Percentiles rank a stretch among this genome's conserved stretches.
Evolutionary conservation across 2,797 vertebrate species (phyloP).

Genomic region (Molothrus aeneus): DNA sequence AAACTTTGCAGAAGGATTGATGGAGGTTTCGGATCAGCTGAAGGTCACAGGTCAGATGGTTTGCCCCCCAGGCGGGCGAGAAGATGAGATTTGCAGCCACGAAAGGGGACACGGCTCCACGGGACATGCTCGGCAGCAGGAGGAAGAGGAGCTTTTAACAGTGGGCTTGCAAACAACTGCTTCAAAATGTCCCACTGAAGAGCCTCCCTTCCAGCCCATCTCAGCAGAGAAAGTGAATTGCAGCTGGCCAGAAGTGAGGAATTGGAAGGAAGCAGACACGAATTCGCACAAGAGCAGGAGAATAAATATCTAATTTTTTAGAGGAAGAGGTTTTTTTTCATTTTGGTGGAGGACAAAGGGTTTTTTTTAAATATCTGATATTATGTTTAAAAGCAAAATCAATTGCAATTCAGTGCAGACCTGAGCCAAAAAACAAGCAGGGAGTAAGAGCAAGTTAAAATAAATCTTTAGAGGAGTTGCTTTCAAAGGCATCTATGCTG

Average conservation of each 20-base stretch:
- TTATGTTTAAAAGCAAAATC: neutral
- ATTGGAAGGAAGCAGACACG: neutral
- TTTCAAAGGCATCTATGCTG: neutral
- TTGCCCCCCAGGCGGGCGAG: conserved; percentile 79
- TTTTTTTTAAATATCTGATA: neutral
- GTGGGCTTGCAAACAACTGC: neutral
- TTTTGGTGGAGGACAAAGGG: neutral
- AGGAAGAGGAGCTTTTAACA: neutral
- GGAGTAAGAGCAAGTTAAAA: conserved; percentile 1
- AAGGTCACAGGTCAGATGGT: conserved; percentile 82
- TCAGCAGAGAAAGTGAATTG: neutral
- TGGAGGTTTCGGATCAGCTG: conserved; percentile 54
- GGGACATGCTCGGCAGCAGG: neutral
- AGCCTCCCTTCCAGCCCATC: neutral
- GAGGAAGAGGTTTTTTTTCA: neutral
- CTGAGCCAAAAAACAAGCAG: neutral
- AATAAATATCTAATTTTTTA: neutral
- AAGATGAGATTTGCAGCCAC: conserved; percentile 84
- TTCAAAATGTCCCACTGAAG: neutral
- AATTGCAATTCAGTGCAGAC: neutral
- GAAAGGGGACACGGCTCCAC: neutral
- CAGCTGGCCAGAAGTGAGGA: neutral
- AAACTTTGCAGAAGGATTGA: conserved; percentile 74
- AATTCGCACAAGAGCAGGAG: neutral
- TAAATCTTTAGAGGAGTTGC: neutral